Evolutionary conservation across 2,113 vertebrate genomes (phyloP).

Genomic region (Vanacampus margaritifer): DNA sequence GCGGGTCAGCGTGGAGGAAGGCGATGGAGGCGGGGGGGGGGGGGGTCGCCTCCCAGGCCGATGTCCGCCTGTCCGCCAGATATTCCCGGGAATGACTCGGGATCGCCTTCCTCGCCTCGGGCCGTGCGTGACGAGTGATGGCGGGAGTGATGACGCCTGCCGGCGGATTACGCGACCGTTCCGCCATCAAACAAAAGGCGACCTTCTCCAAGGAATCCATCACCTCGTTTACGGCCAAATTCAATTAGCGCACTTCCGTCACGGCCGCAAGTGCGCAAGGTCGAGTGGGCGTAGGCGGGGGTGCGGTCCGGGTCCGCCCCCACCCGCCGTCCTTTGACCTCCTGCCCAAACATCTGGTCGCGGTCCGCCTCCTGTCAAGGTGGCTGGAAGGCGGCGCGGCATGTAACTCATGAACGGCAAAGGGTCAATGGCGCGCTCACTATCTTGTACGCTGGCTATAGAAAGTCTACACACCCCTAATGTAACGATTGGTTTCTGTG

Average conservation of each 20-base stretch:
- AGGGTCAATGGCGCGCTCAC: background rate
- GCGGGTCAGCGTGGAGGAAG: slow-evolving; percentile 38
- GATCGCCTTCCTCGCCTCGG: slow-evolving; percentile 24
- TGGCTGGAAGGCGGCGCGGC: slow-evolving; percentile 23
- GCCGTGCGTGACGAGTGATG: no score
- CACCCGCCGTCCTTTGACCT: slow-evolving; percentile 39
- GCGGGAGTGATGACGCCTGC: background rate
- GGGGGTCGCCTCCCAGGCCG: no score
- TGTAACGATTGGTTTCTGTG: no score
- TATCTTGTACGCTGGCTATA: background rate
- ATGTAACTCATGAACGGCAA: slow-evolving; percentile 42
- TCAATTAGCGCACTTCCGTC: slow-evolving; percentile 53
- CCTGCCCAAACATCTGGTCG: slow-evolving; percentile 48
- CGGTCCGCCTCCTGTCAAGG: slow-evolving; percentile 10
- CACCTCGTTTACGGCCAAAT: slow-evolving; percentile 48
- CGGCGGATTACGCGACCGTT: background rate
- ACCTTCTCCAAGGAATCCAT: slow-evolving; percentile 24
- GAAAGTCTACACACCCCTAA: background rate
- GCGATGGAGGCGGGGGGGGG: slow-evolving; percentile 17
- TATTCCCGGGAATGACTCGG: slow-evolving; percentile 29
- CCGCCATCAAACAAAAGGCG: background rate
- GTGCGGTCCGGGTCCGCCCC: slow-evolving; percentile 10
- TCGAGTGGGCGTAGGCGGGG: slow-evolving; percentile 13
- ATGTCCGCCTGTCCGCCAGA: no score
- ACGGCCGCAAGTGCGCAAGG: slow-evolving; percentile 38